Conservation (phyloP, 1,140 invertebrate species). For the Whitmania pigra region DNA sequence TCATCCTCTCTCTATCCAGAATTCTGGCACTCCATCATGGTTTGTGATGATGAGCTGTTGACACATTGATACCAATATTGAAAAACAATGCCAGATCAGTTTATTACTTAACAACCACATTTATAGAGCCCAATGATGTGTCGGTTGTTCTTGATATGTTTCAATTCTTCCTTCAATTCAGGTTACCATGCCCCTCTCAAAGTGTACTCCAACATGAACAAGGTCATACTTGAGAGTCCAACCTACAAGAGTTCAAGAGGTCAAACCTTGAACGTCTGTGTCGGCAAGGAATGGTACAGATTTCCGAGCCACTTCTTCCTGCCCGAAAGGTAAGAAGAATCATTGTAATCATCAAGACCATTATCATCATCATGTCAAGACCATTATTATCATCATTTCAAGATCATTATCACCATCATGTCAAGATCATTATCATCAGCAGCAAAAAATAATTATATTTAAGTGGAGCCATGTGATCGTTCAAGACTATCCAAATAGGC, state of each 20-base stretch:
- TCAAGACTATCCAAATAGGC: no score
- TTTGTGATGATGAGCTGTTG: conserved; percentile 29
- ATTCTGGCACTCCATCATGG: conserved; percentile 45
- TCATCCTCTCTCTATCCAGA: conserved; percentile 46
- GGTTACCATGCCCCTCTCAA: conserved; percentile 83
- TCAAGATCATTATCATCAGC: no score
- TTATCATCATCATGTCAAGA: no score
- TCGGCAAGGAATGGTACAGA: conserved; percentile 95
- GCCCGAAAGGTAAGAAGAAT: conserved; percentile 52
- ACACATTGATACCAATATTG: background rate
- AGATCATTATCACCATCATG: no score
- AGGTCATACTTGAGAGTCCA: conserved; percentile 43
- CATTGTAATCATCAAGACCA: background rate
- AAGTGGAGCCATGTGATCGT: no score
- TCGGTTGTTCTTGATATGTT: no score
- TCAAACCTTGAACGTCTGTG: conserved; percentile 66
- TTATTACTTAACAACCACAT: conserved; percentile 14
- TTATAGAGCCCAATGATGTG: no score
- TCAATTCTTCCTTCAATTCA: conserved; percentile 28
- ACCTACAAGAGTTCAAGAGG: conserved; percentile 43
- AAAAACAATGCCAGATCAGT: no score
- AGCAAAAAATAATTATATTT: no score
- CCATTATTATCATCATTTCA: no score
- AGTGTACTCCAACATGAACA: conserved; percentile 65
- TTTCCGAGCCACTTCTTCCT: conserved; percentile 91